phyloP scores from a whole-genome alignment of 2,797 vertebrate species.

The Thamnophis elegans region DNA sequence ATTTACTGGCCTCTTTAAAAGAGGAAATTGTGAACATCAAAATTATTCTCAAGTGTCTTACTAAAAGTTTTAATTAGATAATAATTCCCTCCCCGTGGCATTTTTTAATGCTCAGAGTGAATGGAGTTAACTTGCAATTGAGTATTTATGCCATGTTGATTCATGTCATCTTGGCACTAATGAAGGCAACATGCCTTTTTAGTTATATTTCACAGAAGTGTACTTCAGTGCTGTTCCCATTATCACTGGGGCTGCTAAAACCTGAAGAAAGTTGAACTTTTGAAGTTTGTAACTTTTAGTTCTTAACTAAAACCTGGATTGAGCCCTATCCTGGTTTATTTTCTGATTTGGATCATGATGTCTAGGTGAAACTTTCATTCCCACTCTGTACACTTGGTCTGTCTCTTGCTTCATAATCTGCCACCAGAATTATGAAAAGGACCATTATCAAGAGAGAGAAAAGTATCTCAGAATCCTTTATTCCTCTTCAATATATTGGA shows the following conservation, averaged over 20 bases:
- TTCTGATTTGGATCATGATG: background rate
- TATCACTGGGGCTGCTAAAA: background rate
- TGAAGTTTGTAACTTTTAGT: background rate
- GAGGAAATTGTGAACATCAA: background rate
- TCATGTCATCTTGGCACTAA: background rate
- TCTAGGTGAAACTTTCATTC: background rate
- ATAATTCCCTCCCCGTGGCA: constrained; percentile 17
- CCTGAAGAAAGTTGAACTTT: background rate
- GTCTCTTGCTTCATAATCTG: background rate
- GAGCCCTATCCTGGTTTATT: background rate
- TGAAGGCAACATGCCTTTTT: background rate
- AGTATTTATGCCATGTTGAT: constrained; percentile 17
- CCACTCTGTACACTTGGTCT: background rate
- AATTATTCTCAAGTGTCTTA: constrained; percentile 3
- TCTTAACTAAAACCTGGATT: background rate
- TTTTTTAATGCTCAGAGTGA: constrained; percentile 41
- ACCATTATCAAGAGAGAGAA: background rate
- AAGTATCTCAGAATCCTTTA: background rate
- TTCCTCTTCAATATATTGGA: background rate
- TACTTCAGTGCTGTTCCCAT: background rate
- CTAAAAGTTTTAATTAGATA: constrained; percentile 25
- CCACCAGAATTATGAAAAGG: background rate
- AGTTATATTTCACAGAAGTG: background rate
- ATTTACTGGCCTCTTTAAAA: background rate
- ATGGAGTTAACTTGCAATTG: constrained; percentile 15